Evolutionary conservation across 1,140 invertebrate genomes (phyloP), one percentile per base, ranked within the genome.

Genomic region (Gryon sp.): DNA sequence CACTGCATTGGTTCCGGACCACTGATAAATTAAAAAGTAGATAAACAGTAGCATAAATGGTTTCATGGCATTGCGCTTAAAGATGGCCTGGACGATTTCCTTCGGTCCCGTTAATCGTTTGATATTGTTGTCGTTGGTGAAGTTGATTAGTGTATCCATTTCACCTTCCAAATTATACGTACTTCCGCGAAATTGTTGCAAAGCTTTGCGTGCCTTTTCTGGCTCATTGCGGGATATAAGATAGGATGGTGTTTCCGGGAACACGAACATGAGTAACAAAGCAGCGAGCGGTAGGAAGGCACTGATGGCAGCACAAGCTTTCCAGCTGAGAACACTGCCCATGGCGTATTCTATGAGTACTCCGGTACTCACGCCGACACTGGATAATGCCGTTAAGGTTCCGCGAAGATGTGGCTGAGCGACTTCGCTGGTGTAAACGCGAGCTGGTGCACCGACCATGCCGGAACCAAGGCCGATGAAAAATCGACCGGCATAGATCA

Each of bases 21-120:
- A 93, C 78, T 94, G 93, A 80, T 94, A 94, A 41, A 94, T 92
- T 53, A 93, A 86, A 84, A 94, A 94, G 80, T 94, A 94, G 0
- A 92, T 34, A 2, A 91, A 89, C 0, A 94, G 84, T 6, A 94
- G 89, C 0, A 87, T 63, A 69, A 93, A 93, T 0, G 93, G 93
- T 68, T 92, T 93, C 30, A 93, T 74, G 1, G 92, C 89, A 12
- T 92, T 92, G 1, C 92, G 92, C 4, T 91, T 89, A 2, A 92
- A 12, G 1, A 93, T 34, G 0, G 91, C 91, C 30, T 83, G 80
- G 0, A 92, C 19, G n/a, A 90, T 92, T 75, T 93, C 92, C 4
- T 85, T 82, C 0, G 87, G 78, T 0, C 87, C 88, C 1, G 88
- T 90, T 0, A 92, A 82, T 80, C 89, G 88, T 69, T 92, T 90